phyloP scores from a whole-genome alignment of 2,797 vertebrate species.

The Helarctos malayanus region DNA sequence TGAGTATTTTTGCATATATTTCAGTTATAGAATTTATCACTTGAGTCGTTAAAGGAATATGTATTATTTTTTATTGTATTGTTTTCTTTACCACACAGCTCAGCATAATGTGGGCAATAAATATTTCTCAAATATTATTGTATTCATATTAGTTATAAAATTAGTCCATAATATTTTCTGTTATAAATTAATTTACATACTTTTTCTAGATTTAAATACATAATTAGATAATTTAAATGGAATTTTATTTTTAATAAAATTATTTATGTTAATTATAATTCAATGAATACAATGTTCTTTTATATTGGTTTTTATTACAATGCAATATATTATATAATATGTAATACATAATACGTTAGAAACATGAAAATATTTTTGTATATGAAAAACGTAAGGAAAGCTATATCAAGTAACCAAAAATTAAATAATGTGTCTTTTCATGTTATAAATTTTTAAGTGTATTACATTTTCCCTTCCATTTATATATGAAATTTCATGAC shows the following conservation, averaged over 20 bases:
- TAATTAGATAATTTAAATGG: neutral
- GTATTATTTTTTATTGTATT: neutral
- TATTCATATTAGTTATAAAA: neutral
- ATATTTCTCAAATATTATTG: neutral
- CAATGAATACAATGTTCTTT: neutral
- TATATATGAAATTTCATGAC: neutral
- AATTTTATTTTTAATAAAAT: neutral
- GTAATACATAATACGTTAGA: neutral
- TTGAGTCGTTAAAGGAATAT: neutral
- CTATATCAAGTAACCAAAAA: neutral
- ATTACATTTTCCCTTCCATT: neutral
- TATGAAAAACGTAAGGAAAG: neutral
- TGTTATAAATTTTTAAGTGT: neutral
- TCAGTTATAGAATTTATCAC: neutral
- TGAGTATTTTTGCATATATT: neutral
- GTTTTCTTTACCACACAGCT: neutral
- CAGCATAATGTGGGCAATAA: neutral
- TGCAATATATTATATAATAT: neutral
- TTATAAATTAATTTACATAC: neutral
- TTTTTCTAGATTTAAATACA: neutral
- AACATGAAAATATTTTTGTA: neutral
- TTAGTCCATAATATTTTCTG: neutral
- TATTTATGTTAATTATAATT: neutral
- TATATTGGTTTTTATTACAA: neutral
- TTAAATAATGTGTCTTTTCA: neutral